Percentiles rank a stretch among this genome's conserved stretches.
phyloP scores from a whole-genome alignment of 2,797 vertebrate species.

The Parambassis ranga region DNA sequence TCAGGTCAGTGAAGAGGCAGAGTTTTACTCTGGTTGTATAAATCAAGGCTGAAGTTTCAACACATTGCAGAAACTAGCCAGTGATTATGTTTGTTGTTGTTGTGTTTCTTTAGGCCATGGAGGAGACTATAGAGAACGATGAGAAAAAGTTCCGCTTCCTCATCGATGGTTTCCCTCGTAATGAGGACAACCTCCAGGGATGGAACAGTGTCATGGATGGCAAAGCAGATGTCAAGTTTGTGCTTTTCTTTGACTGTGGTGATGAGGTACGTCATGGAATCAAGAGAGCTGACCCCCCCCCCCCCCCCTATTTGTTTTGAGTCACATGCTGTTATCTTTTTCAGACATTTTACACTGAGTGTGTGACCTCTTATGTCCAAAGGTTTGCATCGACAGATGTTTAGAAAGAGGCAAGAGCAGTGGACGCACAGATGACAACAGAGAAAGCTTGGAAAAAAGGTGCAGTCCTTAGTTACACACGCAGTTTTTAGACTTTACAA shows the following conservation, averaged over 20 bases:
- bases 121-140: slow-evolving; percentile 87
- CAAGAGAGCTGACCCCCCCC: not conserved
- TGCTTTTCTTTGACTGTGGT: slow-evolving; percentile 96
- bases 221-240: slow-evolving; percentile 93
- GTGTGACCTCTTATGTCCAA: not conserved
- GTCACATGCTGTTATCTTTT: not conserved
- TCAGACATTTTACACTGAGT: not conserved
- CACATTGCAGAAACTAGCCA: not conserved
- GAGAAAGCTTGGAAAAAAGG: slow-evolving; percentile 96
- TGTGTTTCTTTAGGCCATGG: slow-evolving; percentile 86
- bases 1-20: too few species aligned
- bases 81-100: not conserved
- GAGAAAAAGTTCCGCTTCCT: slow-evolving; percentile 91
- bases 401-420: slow-evolving; percentile 96
- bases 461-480: slow-evolving; percentile 55
- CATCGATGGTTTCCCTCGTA: slow-evolving; percentile 97
- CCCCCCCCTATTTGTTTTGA: not conserved
- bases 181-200: slow-evolving; percentile 95
- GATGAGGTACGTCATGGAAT: slow-evolving; percentile 82
- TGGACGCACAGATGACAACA: slow-evolving; percentile 95
- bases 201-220: slow-evolving; percentile 91
- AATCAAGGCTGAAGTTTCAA: too few species aligned
- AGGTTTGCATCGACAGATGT: slow-evolving; percentile 93
- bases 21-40: too few species aligned
- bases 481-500: not conserved